Conservation (phyloP, 2,113 vertebrate genomes). For the Electrona antarctica region DNA sequence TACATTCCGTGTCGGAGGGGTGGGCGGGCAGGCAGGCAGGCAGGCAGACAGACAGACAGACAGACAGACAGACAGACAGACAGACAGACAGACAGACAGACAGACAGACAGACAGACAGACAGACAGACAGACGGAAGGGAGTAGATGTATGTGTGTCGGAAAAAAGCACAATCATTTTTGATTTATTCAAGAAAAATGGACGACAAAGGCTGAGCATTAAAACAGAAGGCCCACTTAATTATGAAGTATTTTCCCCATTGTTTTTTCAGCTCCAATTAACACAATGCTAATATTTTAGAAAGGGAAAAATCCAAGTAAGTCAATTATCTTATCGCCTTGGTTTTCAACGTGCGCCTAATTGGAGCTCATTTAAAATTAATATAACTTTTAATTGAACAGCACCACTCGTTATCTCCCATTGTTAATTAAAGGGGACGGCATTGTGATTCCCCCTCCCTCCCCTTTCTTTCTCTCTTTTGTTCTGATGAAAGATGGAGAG, state of each 20-base stretch:
- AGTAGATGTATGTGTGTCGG: slow-evolving; percentile 20
- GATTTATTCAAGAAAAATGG: background rate
- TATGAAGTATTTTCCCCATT: slow-evolving; percentile 42
- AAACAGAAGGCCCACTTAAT: slow-evolving; percentile 14
- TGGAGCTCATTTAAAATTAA: slow-evolving; percentile 79
- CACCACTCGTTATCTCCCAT: slow-evolving; percentile 60
- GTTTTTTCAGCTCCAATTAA: slow-evolving; percentile 66
- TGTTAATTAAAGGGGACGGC: slow-evolving; percentile 62
- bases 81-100: too few species aligned
- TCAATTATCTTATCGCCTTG: slow-evolving; percentile 72
- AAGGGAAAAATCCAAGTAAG: slow-evolving; percentile 67
- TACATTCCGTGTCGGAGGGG: too few species aligned
- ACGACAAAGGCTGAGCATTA: slow-evolving; percentile 6
- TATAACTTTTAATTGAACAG: slow-evolving; percentile 76
- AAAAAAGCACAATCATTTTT: slow-evolving; percentile 6
- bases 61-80: too few species aligned
- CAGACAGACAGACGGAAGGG: too few species aligned
- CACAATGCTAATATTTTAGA: slow-evolving; percentile 68
- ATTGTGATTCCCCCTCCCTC: slow-evolving; percentile 49
- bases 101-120: too few species aligned
- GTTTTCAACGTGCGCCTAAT: slow-evolving; percentile 71
- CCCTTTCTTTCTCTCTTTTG: slow-evolving; percentile 20
- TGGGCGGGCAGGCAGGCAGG: too few species aligned
- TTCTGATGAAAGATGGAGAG: slow-evolving; percentile 55
- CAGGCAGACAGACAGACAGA: too few species aligned